Base-by-base conservation (phyloP, 2,113 vertebrate species). In the Spea multiplicata region DNA sequence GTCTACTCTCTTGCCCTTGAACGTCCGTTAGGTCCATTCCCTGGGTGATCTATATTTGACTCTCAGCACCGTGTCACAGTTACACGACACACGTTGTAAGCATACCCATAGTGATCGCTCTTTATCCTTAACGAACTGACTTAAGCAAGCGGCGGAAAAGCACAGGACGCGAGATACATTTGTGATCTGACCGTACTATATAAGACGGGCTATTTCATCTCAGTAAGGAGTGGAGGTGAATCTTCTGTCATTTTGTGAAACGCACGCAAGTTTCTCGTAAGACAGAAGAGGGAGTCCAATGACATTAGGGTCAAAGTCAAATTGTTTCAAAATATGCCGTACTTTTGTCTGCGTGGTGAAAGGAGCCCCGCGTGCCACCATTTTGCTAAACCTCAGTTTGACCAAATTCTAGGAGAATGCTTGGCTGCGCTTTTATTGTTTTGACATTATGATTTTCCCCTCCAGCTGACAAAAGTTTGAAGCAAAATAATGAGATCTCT, bases 21-120 rank as follows among this genome's bases (percentile, higher is more conserved):
- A 66, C 71, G 66, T 66, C 52, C 52, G 67, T 80, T 73, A 80
- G 77, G 77, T 59, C 50, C 69, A 80, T 73, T 80, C 71, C 77
- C 71, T 80, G 30, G 62, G 77, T 65, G 71, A 80, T 66, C 71
- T 62, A 73, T 73, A 73, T 80, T 73, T 80, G 71, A 80, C 77
- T 80, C 77, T 73, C 77, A 73, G 77, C 77, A 73, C 64, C 71
- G 44, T 66, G 73, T 46, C 71, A 46, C 69, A 80, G 71, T 73
- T 59, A 50, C 73, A 67, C 64, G 44, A 44, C 64, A 49, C 67
- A 59, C 67, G 49, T 69, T 69, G 66, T 46, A n/a, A 44, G 57
- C 62, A 66, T 80, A 67, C 71, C 71, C 77, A 80, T 67, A 66
- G 77, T 73, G 71, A 73, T 73, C 50, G 46, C 30, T 12, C 77